These are phyloP conservation scores for Enteromius fasciolatus DNA, from an alignment of 2,797 vertebrate species.

Conservation along the genomic window DNA sequence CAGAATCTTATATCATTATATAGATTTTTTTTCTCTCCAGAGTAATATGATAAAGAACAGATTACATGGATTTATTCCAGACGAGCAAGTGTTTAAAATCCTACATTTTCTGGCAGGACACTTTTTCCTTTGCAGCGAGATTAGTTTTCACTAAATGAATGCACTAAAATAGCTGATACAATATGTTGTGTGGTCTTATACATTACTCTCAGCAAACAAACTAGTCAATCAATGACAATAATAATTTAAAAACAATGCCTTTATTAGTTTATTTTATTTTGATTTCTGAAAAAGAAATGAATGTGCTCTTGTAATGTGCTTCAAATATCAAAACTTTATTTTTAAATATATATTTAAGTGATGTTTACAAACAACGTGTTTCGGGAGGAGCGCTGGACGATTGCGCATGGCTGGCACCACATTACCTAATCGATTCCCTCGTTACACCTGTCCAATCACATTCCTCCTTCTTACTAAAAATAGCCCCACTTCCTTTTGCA, in stretches of 20 bases:
- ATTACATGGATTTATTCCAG: slow-evolving; percentile 39
- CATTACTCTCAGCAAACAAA: slow-evolving; percentile 33
- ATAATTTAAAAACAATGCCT: too few species aligned
- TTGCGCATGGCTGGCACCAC: too few species aligned
- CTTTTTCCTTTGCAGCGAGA: not conserved
- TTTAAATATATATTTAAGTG: not conserved
- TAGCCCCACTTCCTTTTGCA: too few species aligned
- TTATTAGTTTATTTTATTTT: not conserved
- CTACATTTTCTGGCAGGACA: slow-evolving; percentile 15
- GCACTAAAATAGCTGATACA: slow-evolving; percentile 30
- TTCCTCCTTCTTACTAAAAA: too few species aligned
- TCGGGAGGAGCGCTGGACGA: too few species aligned
- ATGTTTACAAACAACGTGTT: too few species aligned
- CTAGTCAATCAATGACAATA: too few species aligned
- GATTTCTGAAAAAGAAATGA: too few species aligned
- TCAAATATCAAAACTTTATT: not conserved
- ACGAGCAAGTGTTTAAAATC: slow-evolving; percentile 4
- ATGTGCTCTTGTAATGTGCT: not conserved
- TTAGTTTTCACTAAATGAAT: slow-evolving; percentile 32
- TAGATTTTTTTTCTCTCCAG: slow-evolving; percentile 9
- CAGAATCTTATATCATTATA: slow-evolving; percentile 25
- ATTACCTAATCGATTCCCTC: too few species aligned
- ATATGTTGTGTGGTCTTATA: slow-evolving; percentile 33
- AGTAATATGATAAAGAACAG: slow-evolving; percentile 37
- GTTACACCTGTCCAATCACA: too few species aligned